phyloP scores from a whole-genome alignment of 1,140 invertebrate genomes.

The Linepithema humile region DNA sequence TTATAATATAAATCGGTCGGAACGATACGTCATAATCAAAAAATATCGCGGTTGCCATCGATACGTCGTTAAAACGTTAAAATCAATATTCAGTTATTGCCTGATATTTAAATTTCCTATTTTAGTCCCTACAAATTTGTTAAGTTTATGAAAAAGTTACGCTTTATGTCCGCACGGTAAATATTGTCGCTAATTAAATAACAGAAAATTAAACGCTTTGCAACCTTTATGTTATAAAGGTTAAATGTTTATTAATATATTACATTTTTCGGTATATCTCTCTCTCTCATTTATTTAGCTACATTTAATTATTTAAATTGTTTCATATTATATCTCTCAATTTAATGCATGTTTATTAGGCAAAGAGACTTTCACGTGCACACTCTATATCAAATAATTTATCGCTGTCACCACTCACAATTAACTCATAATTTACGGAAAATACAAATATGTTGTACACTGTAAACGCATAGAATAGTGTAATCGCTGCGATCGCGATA shows the following conservation, averaged over 20 bases:
- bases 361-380: neutral
- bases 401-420: neutral
- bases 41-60: slow-evolving; percentile 36
- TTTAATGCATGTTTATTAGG: neutral
- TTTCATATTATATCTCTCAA: neutral
- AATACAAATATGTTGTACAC: neutral
- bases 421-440: neutral
- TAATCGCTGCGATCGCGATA: neutral
- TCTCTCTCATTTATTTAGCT: neutral
- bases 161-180: neutral
- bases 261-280: neutral
- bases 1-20: slow-evolving; percentile 41
- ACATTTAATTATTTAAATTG: slow-evolving; percentile 50
- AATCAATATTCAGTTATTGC: slow-evolving; percentile 41
- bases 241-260: slow-evolving; percentile 5
- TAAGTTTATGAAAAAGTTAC: slow-evolving; percentile 4
- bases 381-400: neutral
- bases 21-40: slow-evolving; percentile 45
- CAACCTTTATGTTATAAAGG: neutral
- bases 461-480: neutral
- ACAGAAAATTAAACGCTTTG: slow-evolving; percentile 21
- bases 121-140: slow-evolving; percentile 8
- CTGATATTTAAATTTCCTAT: slow-evolving; percentile 22
- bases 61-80: slow-evolving; percentile 51
- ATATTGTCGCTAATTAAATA: slow-evolving; percentile 20